Percentiles rank a stretch among this genome's conserved stretches.
Evolutionary conservation across 1,140 invertebrate species (phyloP).

Genomic region (Hycleus phaleratus): DNA sequence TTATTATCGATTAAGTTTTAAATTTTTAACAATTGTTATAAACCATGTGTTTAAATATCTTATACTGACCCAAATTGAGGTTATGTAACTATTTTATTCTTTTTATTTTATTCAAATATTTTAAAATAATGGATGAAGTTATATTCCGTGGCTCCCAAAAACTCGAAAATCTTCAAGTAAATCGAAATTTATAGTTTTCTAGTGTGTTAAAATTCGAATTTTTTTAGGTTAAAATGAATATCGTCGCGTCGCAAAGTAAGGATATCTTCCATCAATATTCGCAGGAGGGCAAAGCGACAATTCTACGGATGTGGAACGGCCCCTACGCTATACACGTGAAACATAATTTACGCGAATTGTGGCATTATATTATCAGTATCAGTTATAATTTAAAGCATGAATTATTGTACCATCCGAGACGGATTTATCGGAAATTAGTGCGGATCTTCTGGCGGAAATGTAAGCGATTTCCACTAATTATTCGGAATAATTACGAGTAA

Average conservation of each 20-base stretch:
- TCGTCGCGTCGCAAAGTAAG: constrained; percentile 40
- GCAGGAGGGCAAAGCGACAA: constrained; percentile 30
- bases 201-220: not conserved
- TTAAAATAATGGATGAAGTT: constrained; percentile 33
- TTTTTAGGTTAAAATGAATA: constrained; percentile 40
- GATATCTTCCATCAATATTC: constrained; percentile 37
- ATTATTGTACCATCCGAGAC: too few species aligned
- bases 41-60: too few species aligned
- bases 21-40: too few species aligned
- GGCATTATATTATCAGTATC: constrained; percentile 33
- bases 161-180: constrained; percentile 36
- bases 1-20: too few species aligned
- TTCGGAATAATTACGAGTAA: constrained; percentile 33
- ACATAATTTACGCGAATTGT: constrained; percentile 31
- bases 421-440: constrained; percentile 25
- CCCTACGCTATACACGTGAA: constrained; percentile 37
- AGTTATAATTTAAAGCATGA: too few species aligned
- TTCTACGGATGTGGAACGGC: constrained; percentile 38
- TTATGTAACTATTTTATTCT: not conserved
- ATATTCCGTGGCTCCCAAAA: constrained; percentile 34
- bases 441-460: constrained; percentile 26
- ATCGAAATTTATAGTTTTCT: not conserved
- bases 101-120: constrained; percentile 1
- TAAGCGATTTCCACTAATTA: constrained; percentile 17
- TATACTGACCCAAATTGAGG: too few species aligned